These are phyloP conservation scores for Thaumetopoea pityocampa DNA, from an alignment of 1,140 invertebrate species.

Conservation along the genomic window DNA sequence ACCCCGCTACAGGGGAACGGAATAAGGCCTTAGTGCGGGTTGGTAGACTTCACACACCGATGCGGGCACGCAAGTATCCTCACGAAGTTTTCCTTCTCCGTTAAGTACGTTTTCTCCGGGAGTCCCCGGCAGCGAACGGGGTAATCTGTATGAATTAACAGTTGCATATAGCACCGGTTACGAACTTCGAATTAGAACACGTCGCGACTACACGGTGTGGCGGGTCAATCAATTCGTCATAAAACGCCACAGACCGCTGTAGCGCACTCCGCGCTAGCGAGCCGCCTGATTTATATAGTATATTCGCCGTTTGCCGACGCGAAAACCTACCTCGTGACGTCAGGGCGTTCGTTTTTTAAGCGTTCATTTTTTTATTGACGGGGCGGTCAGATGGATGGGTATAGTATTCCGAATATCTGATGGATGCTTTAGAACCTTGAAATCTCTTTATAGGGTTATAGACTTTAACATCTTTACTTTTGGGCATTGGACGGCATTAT, in stretches of 20 bases:
- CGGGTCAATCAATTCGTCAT: constrained; percentile 65
- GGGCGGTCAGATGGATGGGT: constrained; percentile 66
- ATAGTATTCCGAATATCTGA: constrained; percentile 25
- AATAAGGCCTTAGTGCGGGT: no score
- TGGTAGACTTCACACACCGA: no score
- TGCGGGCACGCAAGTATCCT: no score
- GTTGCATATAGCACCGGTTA: constrained; percentile 32
- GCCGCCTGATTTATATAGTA: constrained; percentile 68
- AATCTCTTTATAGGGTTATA: not conserved
- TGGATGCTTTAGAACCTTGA: not conserved
- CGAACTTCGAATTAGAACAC: constrained; percentile 48
- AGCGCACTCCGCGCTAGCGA: constrained; percentile 58
- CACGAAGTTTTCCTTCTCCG: no score
- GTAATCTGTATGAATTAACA: constrained; percentile 44
- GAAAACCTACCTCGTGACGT: constrained; percentile 65
- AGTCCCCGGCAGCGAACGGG: no score
- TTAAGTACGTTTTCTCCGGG: no score
- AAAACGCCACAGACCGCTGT: constrained; percentile 53
- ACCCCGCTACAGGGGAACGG: no score
- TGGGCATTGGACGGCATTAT: no score
- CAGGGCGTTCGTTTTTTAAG: constrained; percentile 54
- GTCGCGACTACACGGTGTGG: constrained; percentile 42
- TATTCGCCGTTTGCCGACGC: constrained; percentile 53
- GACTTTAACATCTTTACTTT: no score
- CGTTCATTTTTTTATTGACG: constrained; percentile 59